Conservation (phyloP, 2,888 invertebrate species). For the Notocelia uddmanniana region DNA sequence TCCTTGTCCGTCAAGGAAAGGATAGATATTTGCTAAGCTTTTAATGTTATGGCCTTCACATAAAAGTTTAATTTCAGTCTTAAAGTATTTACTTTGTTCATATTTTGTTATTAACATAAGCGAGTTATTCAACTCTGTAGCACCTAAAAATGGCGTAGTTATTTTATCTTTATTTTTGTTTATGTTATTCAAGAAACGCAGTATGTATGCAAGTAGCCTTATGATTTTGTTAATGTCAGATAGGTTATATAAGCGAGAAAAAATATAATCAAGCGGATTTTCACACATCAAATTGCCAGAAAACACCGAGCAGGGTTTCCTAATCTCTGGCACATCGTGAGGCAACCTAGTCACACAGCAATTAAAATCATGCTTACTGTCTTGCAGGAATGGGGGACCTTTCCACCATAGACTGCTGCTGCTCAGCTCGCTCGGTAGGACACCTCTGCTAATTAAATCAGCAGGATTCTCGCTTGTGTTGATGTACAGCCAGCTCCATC, state of each 20-base stretch:
- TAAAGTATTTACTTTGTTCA: constrained; percentile 4
- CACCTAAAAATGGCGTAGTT: neutral
- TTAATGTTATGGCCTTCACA: too few species aligned
- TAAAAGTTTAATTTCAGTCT: too few species aligned
- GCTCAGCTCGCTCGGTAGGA: neutral
- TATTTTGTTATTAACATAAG: neutral
- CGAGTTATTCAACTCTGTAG: neutral
- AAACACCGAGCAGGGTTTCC: neutral
- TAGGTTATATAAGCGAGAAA: neutral
- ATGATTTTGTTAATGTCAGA: constrained; percentile 5
- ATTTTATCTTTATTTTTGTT: neutral
- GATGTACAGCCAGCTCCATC: constrained; percentile 45
- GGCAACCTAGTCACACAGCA: neutral
- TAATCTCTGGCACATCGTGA: neutral
- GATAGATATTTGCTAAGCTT: too few species aligned
- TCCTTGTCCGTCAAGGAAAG: too few species aligned
- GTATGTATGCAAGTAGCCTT: neutral
- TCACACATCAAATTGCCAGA: neutral
- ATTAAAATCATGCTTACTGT: constrained; percentile 28
- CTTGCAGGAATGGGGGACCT: constrained; percentile 44
- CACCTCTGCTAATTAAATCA: too few species aligned
- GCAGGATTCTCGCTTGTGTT: constrained; percentile 21
- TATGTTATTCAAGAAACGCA: neutral
- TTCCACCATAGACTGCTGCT: constrained; percentile 46
- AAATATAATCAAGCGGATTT: neutral